Evolutionary conservation across 2,113 vertebrate genomes (phyloP).

Genomic region (Leiothrix lutea): DNA sequence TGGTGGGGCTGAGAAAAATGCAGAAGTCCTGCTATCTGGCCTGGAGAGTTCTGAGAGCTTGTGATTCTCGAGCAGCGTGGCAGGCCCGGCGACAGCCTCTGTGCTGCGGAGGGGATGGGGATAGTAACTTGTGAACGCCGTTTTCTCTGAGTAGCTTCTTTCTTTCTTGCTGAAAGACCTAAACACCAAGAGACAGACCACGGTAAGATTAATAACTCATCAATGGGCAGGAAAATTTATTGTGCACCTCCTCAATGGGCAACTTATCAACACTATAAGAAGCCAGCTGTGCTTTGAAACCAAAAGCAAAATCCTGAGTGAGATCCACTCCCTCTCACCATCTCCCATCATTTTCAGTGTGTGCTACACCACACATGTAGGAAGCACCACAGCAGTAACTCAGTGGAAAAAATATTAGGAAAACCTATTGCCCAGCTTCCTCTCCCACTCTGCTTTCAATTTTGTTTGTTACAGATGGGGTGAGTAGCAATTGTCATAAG

Average conservation of each 20-base stretch:
- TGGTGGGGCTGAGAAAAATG: neutral
- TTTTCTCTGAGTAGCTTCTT: slow-evolving; percentile 50
- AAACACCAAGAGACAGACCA: neutral
- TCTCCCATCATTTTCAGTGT: neutral
- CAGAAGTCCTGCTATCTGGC: slow-evolving; percentile 40
- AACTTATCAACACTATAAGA: neutral
- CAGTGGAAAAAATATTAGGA: neutral
- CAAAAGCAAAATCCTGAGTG: neutral
- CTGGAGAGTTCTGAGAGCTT: slow-evolving; percentile 29
- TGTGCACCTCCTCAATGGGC: neutral
- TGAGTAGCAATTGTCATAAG: neutral
- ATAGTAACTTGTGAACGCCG: neutral
- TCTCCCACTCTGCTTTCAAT: neutral
- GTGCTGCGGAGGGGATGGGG: neutral
- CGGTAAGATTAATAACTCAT: neutral
- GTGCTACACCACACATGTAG: neutral
- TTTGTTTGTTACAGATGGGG: neutral
- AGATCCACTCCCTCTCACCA: neutral
- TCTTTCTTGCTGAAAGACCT: slow-evolving; percentile 58
- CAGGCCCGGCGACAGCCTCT: neutral
- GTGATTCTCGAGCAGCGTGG: neutral
- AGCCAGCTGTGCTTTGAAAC: neutral
- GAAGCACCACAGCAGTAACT: neutral
- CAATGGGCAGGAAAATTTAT: neutral
- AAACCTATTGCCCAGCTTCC: neutral